Evolutionary conservation across 2,888 invertebrate species (phyloP).

Genomic region (Andrena minutula): DNA sequence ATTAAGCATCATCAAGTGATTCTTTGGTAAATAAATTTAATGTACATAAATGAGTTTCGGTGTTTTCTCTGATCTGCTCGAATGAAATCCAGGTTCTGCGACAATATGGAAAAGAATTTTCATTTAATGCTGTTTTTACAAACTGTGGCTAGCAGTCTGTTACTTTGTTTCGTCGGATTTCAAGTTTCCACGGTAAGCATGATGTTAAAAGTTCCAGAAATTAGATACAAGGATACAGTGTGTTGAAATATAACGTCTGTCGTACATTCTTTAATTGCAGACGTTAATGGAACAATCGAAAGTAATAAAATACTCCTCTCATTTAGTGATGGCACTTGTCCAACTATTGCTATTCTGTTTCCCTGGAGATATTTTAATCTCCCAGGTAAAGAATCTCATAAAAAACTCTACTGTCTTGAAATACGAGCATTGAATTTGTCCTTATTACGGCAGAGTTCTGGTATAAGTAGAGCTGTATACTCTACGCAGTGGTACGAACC

Average conservation of each 20-base stretch:
- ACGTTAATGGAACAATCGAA: slow-evolving; percentile 65
- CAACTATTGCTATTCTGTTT: slow-evolving; percentile 77
- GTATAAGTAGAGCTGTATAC: slow-evolving; percentile 68
- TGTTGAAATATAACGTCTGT: neutral
- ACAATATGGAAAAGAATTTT: slow-evolving; percentile 74
- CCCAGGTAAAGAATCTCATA: slow-evolving; percentile 61
- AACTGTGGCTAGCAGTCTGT: slow-evolving; percentile 74
- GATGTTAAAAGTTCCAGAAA: neutral
- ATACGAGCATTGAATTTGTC: slow-evolving; percentile 1
- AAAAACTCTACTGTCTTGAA: slow-evolving; percentile 19
- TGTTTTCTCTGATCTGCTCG: slow-evolving; percentile 11
- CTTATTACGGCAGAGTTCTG: slow-evolving; percentile 67
- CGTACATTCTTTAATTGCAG: slow-evolving; percentile 46
- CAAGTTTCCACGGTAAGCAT: slow-evolving; percentile 73
- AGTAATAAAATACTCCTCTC: slow-evolving; percentile 70
- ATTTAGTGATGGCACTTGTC: slow-evolving; percentile 77
- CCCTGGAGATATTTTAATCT: slow-evolving; percentile 76
- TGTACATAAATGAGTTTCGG: neutral
- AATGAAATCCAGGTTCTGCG: slow-evolving; percentile 74
- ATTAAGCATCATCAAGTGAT: slow-evolving; percentile 67
- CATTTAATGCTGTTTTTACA: slow-evolving; percentile 75
- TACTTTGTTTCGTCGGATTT: slow-evolving; percentile 77
- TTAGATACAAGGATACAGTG: neutral
- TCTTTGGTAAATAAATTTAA: slow-evolving; percentile 63
- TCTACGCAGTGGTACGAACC: slow-evolving; percentile 73